Base-by-base conservation (phyloP, 2,113 vertebrate species). In the Thryonomys swinderianus region DNA sequence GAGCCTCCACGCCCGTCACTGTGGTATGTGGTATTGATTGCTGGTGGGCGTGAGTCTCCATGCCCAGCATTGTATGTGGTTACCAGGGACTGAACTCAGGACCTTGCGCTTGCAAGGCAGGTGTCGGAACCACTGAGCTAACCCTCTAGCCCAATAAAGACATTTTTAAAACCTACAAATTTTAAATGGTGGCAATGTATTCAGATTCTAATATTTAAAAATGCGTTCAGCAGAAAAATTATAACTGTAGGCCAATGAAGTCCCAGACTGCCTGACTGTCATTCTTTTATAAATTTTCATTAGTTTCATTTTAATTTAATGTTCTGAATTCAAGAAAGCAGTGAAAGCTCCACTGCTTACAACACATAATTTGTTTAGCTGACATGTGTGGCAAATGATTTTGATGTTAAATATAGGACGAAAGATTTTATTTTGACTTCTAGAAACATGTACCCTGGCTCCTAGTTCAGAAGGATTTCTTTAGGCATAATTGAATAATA, bases 391-490 rank as follows among this genome's bases (percentile, higher is more conserved):
- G 55, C 53, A 96, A 86, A 71, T 62, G 7, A 69, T 86, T 79
- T 88, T 93, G 61, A 90, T 92, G 34, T 81, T 89, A 85, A 84
- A 32, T 57, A 1, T 48, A 71, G 7, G 32, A 2, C 45, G 71
- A 51, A 88, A 23, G n/a, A 64, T 95, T 80, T 30, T 76, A 83
- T 74, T 86, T 84, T 86, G 53, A 78, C 61, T 86, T 91, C 8
- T 1, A 80, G 61, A 91, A 84, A 67, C 0, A 0, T 81, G 4
- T 27, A 6, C 53, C 55, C 42, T 20, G 20, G 11, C 32, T 91
- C 61, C 87, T 93, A 69, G 81, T 91, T 89, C 86, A 74, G 45
- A 96, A 86, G 74, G 55, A 86, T 96, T 94, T 93, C 86, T 83
- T 59, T 5, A 57, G 69, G 25, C 93, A 20, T 81, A 93, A 95